A percentile compares a stretch with the other conserved stretches of the same genome.
Conservation (phyloP, 1,140 invertebrate species). For the Magallana angulata region DNA sequence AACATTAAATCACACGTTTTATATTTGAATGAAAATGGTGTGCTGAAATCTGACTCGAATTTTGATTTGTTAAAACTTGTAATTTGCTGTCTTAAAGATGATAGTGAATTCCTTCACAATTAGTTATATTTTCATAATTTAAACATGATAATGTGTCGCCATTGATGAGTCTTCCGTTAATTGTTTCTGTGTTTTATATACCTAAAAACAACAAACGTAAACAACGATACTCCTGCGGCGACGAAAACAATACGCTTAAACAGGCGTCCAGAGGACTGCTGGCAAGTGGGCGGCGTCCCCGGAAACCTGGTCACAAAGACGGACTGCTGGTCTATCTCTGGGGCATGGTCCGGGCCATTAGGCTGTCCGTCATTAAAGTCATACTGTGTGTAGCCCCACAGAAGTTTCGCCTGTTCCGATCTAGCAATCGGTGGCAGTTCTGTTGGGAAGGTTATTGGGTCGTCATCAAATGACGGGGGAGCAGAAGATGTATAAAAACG, state of each 20-base stretch:
- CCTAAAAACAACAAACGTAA: neutral
- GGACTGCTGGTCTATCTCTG: neutral
- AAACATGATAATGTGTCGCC: too few species aligned
- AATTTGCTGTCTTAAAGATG: too few species aligned
- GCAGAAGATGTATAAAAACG: constrained; percentile 18
- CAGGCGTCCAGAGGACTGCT: neutral
- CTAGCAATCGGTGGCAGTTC: constrained; percentile 43
- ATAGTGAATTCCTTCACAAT: too few species aligned
- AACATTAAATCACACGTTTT: too few species aligned
- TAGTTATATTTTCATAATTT: too few species aligned
- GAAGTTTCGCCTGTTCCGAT: constrained; percentile 40
- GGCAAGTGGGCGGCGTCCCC: neutral
- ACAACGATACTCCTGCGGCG: neutral
- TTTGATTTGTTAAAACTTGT: too few species aligned
- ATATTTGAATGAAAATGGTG: too few species aligned
- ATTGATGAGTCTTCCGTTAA: too few species aligned
- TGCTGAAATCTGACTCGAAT: too few species aligned
- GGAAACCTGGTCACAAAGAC: neutral
- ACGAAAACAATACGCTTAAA: neutral
- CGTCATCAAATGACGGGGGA: neutral
- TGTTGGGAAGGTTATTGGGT: neutral
- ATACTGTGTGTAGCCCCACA: constrained; percentile 49
- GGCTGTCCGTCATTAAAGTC: constrained; percentile 44
- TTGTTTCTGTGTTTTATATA: too few species aligned
- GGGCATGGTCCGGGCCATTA: constrained; percentile 32